A percentile compares a stretch with the other conserved stretches of the same genome.
Evolutionary conservation across 2,113 vertebrate species (phyloP).

Genomic region (Pachyramphus minor): DNA sequence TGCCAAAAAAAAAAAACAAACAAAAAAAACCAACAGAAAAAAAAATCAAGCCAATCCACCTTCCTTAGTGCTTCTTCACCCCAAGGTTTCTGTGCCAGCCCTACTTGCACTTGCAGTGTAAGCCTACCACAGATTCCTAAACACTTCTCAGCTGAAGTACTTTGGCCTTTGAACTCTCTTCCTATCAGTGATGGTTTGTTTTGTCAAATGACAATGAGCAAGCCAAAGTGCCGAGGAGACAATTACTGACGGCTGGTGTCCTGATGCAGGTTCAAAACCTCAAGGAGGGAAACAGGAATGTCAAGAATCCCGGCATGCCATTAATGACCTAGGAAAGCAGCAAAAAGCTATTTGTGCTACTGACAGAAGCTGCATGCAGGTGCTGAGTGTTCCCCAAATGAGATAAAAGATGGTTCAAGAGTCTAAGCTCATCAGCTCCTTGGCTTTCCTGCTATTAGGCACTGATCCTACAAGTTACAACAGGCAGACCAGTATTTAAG

Average conservation of each 20-base stretch:
- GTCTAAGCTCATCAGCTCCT: constrained; percentile 36
- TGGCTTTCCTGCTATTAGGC: constrained; percentile 11
- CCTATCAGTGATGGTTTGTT: constrained; percentile 53
- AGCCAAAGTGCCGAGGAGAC: constrained; percentile 51
- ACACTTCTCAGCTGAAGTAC: constrained; percentile 61
- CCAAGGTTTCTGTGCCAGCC: background rate
- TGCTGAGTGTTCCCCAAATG: constrained; percentile 66
- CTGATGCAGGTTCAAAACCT: constrained; percentile 51
- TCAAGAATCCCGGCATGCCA: constrained; percentile 69
- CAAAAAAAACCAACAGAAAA: no score
- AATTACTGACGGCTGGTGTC: constrained; percentile 55
- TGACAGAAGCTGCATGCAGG: constrained; percentile 68
- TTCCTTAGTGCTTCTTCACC: background rate
- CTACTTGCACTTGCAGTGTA: background rate
- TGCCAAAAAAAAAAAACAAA: background rate
- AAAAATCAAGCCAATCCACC: background rate
- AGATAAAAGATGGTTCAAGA: constrained; percentile 57
- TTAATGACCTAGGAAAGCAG: constrained; percentile 65
- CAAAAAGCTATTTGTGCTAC: constrained; percentile 48
- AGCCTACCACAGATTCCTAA: constrained; percentile 39
- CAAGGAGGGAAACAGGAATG: constrained; percentile 58
- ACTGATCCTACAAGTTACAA: constrained; percentile 24
- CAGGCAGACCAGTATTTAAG: background rate
- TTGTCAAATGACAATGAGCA: constrained; percentile 59
- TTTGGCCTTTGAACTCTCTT: constrained; percentile 74